Percentiles rank a stretch among this genome's conserved stretches.
Evolutionary conservation across 2,888 invertebrate species (phyloP).

Genomic region (Drosophila colorata): DNA sequence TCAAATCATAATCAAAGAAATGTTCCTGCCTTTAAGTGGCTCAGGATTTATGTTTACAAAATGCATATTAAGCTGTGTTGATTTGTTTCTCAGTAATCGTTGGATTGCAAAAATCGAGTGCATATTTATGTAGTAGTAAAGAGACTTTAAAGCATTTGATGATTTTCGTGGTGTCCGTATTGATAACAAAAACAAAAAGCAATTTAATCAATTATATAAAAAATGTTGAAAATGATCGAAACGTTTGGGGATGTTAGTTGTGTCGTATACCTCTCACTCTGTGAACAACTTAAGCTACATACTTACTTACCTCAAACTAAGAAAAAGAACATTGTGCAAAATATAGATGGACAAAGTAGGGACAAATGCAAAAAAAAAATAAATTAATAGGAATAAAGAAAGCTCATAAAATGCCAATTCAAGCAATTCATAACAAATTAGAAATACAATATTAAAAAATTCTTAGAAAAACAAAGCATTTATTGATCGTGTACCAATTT

Average conservation of each 20-base stretch:
- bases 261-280: slow-evolving; percentile 45
- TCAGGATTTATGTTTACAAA: slow-evolving; percentile 14
- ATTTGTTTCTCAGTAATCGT: slow-evolving; percentile 7
- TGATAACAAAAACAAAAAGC: slow-evolving; percentile 20
- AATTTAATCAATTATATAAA: slow-evolving; percentile 22
- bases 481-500: slow-evolving; percentile 34
- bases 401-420: slow-evolving; percentile 20
- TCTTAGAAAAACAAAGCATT: slow-evolving; percentile 45
- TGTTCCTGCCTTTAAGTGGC: not conserved
- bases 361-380: slow-evolving; percentile 3
- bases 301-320: slow-evolving; percentile 70
- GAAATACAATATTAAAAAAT: slow-evolving; percentile 18
- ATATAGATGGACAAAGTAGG: slow-evolving; percentile 1
- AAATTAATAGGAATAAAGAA: slow-evolving; percentile 3
- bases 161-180: slow-evolving; percentile 83
- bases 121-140: slow-evolving; percentile 25
- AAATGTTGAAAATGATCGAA: slow-evolving; percentile 56
- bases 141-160: slow-evolving; percentile 78
- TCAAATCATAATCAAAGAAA: slow-evolving; percentile 17
- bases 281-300: slow-evolving; percentile 42
- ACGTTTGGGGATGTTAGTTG: slow-evolving; percentile 36
- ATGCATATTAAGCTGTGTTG: slow-evolving; percentile 13
- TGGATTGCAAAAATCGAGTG: slow-evolving; percentile 26
- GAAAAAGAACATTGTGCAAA: slow-evolving; percentile 36
- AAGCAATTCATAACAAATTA: slow-evolving; percentile 33